Base-by-base conservation (phyloP, 2,797 vertebrate genomes). In the Myotis daubentonii region DNA sequence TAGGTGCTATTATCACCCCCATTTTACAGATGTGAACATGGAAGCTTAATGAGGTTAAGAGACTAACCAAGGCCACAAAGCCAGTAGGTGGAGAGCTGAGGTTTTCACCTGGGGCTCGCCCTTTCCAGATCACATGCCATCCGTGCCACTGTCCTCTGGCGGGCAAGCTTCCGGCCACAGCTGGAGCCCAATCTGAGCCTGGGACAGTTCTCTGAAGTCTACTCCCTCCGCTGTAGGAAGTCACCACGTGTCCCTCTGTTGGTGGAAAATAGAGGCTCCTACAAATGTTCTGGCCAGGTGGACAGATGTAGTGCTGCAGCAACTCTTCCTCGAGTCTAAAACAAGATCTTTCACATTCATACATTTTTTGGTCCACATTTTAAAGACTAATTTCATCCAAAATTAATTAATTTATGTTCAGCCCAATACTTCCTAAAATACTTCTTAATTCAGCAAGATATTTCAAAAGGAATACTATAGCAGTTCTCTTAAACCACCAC, bases 401-500 rank as follows among this genome's bases (percentile, higher is more conserved):
- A 94, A 89, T 82, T 57, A 92, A 93, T 75, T 93, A 65, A 94
- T 80, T 85, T 94, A 30, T 49, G 49, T 28, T 94, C 51, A 79
- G 13, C 12, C 1, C n/a, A 72, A 30, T 81, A 44, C 55, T 41
- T 65, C 92, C 72, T 83, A 78, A 87, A 87, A 91, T 82, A 75
- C 75, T 36, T 65, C 85, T 82, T 79, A 95, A 92, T 91, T 83
- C 44, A 68, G 25, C 74, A 8, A 17, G 57, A 33, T 88, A 75
- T 76, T 96, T 96, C 95, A 95, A 91, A 96, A 95, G 82, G 91
- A 94, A 96, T 94, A 55, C 23, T 62, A 19, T n/a, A 95, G 74
- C 25, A 68, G 44, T 49, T 89, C 22, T 93, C 60, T 82, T 90
- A 85, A 90, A 68, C 74, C 87, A 80, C 74, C 16, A 8, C 47